These are phyloP conservation scores for Hormiphora californensis DNA, from an alignment of 37 sponge, comb jelly and placozoan genomes.

Conservation along the genomic window DNA sequence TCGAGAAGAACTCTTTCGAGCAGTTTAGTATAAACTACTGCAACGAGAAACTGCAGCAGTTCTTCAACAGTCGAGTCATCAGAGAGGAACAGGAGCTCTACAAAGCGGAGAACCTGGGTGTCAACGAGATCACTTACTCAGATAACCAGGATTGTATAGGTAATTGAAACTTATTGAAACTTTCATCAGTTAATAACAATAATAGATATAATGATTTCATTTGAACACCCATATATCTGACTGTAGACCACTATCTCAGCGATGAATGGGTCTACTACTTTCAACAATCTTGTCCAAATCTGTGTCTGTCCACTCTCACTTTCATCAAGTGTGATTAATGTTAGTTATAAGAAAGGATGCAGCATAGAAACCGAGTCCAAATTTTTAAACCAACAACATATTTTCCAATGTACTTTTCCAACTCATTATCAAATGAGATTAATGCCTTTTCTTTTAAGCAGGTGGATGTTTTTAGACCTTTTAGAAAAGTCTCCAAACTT, in stretches of 20 bases:
- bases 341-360: background rate
- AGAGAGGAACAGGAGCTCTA: constrained; percentile 90
- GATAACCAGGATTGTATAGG: constrained; percentile 98
- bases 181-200: no score
- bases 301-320: no score
- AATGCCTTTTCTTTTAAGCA: background rate
- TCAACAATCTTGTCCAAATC: no score
- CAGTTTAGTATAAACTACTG: constrained; percentile 99
- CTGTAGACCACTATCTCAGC: no score
- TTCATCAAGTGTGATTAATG: no score
- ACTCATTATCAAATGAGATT: no score
- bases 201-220: no score
- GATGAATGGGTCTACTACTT: no score
- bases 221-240: no score
- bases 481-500: no score
- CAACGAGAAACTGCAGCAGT: constrained; percentile 97
- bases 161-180: constrained; percentile 6
- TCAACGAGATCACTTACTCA: constrained; percentile 65
- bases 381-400: background rate
- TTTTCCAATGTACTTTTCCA: no score
- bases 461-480: no score
- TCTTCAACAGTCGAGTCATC: constrained; percentile 64
- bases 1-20: constrained; percentile 85
- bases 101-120: constrained; percentile 69
- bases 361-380: background rate